phyloP scores from a whole-genome alignment of 2,797 vertebrate species.

The Sebastolobus altivelis region DNA sequence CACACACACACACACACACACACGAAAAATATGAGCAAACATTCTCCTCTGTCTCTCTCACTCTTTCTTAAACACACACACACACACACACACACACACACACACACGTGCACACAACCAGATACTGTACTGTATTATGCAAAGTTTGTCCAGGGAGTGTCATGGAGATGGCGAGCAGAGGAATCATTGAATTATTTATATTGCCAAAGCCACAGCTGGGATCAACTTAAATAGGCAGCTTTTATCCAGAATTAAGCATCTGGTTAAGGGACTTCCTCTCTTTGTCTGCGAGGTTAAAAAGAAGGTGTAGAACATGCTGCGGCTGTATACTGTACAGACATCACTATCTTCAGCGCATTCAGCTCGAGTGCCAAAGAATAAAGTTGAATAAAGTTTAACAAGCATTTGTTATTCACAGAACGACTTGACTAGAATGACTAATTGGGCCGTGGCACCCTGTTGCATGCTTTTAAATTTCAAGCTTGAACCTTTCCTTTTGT shows the following conservation, averaged over 20 bases:
- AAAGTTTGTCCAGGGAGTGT: slow-evolving; percentile 69
- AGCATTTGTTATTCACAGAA: background rate
- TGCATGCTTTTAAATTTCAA: slow-evolving; percentile 9
- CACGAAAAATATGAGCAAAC: slow-evolving; percentile 48
- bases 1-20: slow-evolving; percentile 24
- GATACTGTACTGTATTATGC: slow-evolving; percentile 64
- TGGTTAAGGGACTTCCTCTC: slow-evolving; percentile 49
- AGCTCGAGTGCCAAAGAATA: background rate
- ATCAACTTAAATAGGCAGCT: slow-evolving; percentile 49
- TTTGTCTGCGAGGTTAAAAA: slow-evolving; percentile 35
- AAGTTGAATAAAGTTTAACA: background rate
- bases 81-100: slow-evolving; percentile 24
- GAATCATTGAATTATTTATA: slow-evolving; percentile 69
- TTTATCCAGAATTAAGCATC: slow-evolving; percentile 56
- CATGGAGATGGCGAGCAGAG: slow-evolving; percentile 35
- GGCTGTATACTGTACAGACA: background rate
- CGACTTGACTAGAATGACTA: background rate
- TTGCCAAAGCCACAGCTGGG: slow-evolving; percentile 38
- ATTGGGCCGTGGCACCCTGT: background rate
- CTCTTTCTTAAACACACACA: slow-evolving; percentile 26
- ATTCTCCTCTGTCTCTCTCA: slow-evolving; percentile 5
- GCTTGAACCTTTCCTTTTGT: background rate
- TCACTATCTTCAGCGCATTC: background rate
- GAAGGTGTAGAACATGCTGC: slow-evolving; percentile 7
- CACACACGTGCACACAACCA: slow-evolving; percentile 31